Evolutionary conservation across 2,113 vertebrate genomes (phyloP), one percentile per base, ranked within the genome.

Genomic region (Eubucco bourcierii): DNA sequence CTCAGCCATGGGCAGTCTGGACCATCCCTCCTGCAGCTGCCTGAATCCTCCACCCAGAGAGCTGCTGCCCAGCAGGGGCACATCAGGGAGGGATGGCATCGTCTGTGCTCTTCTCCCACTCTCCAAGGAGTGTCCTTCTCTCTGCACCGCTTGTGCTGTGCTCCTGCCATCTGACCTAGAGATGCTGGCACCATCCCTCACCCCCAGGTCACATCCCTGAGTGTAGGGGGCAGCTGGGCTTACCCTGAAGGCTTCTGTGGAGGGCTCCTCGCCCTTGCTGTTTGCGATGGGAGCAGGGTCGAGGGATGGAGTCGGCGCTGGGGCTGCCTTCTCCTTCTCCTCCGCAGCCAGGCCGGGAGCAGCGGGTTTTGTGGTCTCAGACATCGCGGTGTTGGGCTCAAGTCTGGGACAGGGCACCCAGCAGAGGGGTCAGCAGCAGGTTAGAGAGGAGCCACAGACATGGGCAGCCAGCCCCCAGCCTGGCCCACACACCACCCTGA

Each of bases 171-270:
- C 50, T 12, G 50, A 52, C 61, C 58, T 33, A 17, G 55, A 41
- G 80, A 4, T 31, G 59, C 60, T 82, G 53, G 37, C 68, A 19
- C 44, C 7, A 3, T 67, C 81, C 72, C 56, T 59, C 41, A 29
- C 13, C 47, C 80, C 84, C 0, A 0, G 34, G 19, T 31, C 2
- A 0, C 3, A 5, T 64, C 72, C 67, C 59, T 29, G 23, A 0
- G 0, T 0, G 1, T 5, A 56, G 46, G 79, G 46, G 77, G 64
- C 64, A 15, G 14, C 59, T 12, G 73, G 39, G 41, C 98, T 98
- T 97, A 99, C 99, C 98, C 95, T 98, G 98, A 97, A 99, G 96
- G 97, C 97, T 91, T 98, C 98, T 68, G 95, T 65, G 88, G 97
- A 95, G 39, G 98, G 96, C 24, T 98, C 98, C 65, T 98, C 98